These are phyloP conservation scores for Pollenia griseotomentosa DNA, from an alignment of 2,888 invertebrate species.

Conservation along the genomic window DNA sequence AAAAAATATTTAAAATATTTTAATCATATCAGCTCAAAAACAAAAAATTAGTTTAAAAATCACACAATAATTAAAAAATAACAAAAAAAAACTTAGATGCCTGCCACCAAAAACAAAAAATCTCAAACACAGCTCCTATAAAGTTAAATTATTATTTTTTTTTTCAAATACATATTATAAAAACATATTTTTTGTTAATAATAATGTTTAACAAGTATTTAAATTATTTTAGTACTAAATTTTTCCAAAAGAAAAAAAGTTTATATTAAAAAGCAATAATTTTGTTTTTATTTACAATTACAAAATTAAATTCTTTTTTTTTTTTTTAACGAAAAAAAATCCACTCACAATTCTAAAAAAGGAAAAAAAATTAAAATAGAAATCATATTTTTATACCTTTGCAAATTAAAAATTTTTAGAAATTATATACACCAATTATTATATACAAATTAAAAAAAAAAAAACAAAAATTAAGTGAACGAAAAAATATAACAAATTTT, in stretches of 20 bases:
- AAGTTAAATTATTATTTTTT: constrained; percentile 42
- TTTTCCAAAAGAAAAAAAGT: constrained; percentile 1
- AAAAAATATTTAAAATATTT: constrained; percentile 51
- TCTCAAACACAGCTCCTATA: constrained; percentile 63
- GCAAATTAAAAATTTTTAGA: constrained; percentile 58
- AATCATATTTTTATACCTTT: constrained; percentile 73
- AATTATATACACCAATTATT: constrained; percentile 61
- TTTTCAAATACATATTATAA: constrained; percentile 13
- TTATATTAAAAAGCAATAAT: constrained; percentile 25
- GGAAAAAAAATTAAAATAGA: constrained; percentile 29
- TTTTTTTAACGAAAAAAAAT: background rate
- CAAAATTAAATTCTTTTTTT: background rate
- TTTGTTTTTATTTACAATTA: background rate
- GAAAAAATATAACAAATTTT: constrained; percentile 56
- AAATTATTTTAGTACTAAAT: background rate
- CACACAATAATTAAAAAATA: constrained; percentile 44
- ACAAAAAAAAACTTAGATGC: constrained; percentile 64
- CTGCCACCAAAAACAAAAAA: constrained; percentile 67
- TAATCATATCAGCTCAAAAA: constrained; percentile 70
- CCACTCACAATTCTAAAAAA: constrained; percentile 35
- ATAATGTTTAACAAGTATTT: constrained; percentile 13
- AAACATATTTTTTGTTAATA: constrained; percentile 28
- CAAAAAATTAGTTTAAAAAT: constrained; percentile 50
- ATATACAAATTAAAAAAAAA: constrained; percentile 52
- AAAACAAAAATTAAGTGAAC: constrained; percentile 41